Evolutionary conservation across 1,140 invertebrate species (phyloP), one percentile per base, ranked within the genome.

Genomic region (Hylaeus anthracinus): DNA sequence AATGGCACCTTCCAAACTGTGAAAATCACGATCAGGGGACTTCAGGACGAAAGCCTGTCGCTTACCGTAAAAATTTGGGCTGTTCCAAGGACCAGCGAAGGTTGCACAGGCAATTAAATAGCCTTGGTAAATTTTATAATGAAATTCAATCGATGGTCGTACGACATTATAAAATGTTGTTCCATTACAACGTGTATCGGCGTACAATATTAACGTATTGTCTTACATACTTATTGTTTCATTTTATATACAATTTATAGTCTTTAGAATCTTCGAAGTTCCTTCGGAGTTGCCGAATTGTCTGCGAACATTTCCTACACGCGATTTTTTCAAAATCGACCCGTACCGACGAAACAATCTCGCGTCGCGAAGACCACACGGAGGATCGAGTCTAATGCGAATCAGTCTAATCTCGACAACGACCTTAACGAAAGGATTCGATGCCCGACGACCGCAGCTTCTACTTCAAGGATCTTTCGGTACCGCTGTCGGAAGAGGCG

Each of bases 401-500:
- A 39, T 71, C 67, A 61, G 75, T 79, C 60, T 41, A 56, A 70
- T 53, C 53, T 63, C 10, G 10, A 56, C 1, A 41, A 39, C 1
- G 60, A 63, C 37, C n/a, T 26, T 15, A 14, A 56, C 60, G 12
- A 39, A 3, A 48, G 37, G 39, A 14, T 26, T 81, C 72, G 63
- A 39, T 14, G 64, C 39, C 55, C 10, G 10, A 14, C 48, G 56
- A 45, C 14, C 39, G 9, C 39, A n/a, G 37, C 5, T 41, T 53
- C 14, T 10, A 3, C 10, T 26, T 85, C 73, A 86, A 43, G 84
- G 72, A 55, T 43, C 86, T 12, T 81, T 89, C 85, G 76, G 65
- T 12, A 66, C 26, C 26, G 88, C 76, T 0, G 78, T 89, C 5
- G 91, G 89, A 9, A 90, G 73, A 2, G 91, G 88, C 10, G 91